phyloP scores from a whole-genome alignment of 2,797 vertebrate genomes.

The Lerista edwardsae region DNA sequence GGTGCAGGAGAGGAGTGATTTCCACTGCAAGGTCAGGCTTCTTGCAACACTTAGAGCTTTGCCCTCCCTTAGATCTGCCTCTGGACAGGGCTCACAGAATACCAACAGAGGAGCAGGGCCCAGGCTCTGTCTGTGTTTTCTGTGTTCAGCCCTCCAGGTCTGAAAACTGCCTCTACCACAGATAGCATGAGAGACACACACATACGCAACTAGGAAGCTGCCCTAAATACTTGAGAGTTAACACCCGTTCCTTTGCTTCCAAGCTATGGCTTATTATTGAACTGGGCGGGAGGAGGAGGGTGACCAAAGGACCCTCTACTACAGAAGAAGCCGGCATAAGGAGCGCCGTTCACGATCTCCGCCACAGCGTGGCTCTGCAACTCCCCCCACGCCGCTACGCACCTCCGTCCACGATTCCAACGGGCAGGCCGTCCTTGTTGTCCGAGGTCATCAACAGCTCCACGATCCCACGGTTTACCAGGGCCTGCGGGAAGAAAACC shows the following conservation, averaged over 20 bases:
- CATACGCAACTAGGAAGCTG: too few relatives aligned
- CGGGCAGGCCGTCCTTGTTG: slow-evolving; percentile 75
- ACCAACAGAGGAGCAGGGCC: not conserved
- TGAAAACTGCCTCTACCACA: not conserved
- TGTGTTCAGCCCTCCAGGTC: not conserved
- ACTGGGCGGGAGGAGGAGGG: not conserved
- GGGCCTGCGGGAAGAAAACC: slow-evolving; percentile 78
- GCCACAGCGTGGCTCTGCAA: not conserved
- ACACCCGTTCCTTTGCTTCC: too few relatives aligned
- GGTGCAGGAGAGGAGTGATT: too few relatives aligned
- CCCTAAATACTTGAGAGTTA: too few relatives aligned
- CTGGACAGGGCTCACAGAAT: not conserved
- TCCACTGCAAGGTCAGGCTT: too few relatives aligned
- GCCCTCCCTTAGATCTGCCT: too few relatives aligned
- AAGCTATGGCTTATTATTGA: not conserved
- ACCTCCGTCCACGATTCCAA: slow-evolving; percentile 88
- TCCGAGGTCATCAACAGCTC: slow-evolving; percentile 91
- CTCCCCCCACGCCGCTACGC: slow-evolving; percentile 22
- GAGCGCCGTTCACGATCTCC: rapidly evolving
- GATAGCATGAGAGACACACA: not conserved
- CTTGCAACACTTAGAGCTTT: too few relatives aligned
- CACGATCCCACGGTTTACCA: slow-evolving; percentile 85
- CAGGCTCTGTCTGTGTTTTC: not conserved
- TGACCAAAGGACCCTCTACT: not conserved
- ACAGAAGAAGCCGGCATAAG: rapidly evolving